Evolutionary conservation across 2,888 invertebrate species (phyloP).

Genomic region (Callinectes sapidus): DNA sequence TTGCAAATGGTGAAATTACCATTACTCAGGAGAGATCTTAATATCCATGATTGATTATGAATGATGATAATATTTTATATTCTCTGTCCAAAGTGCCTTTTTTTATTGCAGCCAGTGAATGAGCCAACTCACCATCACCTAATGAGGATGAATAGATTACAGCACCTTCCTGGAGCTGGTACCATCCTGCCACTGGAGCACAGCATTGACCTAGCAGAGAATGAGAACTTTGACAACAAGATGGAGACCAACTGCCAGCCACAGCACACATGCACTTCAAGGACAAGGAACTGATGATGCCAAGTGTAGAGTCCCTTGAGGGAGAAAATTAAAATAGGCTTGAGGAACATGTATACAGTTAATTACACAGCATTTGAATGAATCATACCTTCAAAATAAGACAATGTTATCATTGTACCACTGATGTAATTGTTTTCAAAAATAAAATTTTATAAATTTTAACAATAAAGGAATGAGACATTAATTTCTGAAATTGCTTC

Average conservation of each 20-base stretch:
- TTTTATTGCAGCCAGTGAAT: background rate
- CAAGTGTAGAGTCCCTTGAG: background rate
- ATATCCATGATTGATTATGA: background rate
- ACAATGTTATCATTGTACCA: too few species aligned
- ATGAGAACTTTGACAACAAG: background rate
- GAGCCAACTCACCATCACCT: background rate
- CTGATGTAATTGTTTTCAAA: too few species aligned
- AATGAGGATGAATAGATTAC: background rate
- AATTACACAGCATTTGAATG: background rate
- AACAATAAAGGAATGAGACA: too few species aligned
- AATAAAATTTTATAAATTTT: too few species aligned
- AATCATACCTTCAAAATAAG: too few species aligned
- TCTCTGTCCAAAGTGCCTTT: background rate
- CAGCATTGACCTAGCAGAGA: background rate
- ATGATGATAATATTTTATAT: background rate
- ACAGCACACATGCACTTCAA: constrained; percentile 38
- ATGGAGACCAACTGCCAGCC: background rate
- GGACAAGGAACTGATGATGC: background rate
- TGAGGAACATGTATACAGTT: background rate
- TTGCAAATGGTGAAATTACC: too few species aligned
- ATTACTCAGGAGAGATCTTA: background rate
- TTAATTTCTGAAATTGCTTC: too few species aligned
- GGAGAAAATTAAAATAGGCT: background rate
- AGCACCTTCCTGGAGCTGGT: background rate
- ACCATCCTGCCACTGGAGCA: background rate